A percentile compares a stretch with the other conserved stretches of the same genome.
phyloP scores from a whole-genome alignment of 2,888 invertebrate species.

The Heliconius ismenius region DNA sequence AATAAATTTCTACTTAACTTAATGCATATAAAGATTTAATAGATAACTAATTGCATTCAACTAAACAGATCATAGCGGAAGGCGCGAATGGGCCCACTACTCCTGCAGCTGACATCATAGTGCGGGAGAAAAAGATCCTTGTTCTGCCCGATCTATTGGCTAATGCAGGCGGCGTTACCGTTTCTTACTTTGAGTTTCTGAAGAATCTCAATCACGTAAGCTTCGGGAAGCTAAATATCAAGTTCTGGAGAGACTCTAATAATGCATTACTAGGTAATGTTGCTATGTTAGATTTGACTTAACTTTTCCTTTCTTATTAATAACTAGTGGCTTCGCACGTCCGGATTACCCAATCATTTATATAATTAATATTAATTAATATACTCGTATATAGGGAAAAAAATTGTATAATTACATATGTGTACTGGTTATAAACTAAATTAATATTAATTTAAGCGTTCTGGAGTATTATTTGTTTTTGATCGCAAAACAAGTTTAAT shows the following conservation, averaged over 20 bases:
- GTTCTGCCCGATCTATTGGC: slow-evolving; percentile 90
- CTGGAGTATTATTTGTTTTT: no score
- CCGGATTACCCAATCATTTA: neutral
- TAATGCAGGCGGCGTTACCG: slow-evolving; percentile 93
- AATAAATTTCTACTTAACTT: neutral
- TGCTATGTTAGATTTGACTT: slow-evolving; percentile 20
- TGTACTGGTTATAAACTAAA: neutral
- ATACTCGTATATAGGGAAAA: no score
- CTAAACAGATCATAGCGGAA: slow-evolving; percentile 89
- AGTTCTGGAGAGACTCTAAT: slow-evolving; percentile 93
- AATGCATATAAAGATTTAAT: neutral
- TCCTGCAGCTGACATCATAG: slow-evolving; percentile 89
- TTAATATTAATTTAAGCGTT: no score
- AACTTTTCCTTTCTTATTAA: neutral
- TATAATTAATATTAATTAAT: neutral
- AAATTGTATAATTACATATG: no score
- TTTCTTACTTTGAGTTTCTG: slow-evolving; percentile 95
- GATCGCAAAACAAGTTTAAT: no score
- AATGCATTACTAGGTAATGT: slow-evolving; percentile 86
- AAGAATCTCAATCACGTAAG: slow-evolving; percentile 95
- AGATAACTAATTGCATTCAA: neutral
- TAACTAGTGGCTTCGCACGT: neutral
- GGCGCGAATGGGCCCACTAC: slow-evolving; percentile 96
- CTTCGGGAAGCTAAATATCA: slow-evolving; percentile 92
- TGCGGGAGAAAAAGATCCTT: slow-evolving; percentile 87